phyloP scores from a whole-genome alignment of 1,140 invertebrate genomes.

The Argopecten irradians region DNA sequence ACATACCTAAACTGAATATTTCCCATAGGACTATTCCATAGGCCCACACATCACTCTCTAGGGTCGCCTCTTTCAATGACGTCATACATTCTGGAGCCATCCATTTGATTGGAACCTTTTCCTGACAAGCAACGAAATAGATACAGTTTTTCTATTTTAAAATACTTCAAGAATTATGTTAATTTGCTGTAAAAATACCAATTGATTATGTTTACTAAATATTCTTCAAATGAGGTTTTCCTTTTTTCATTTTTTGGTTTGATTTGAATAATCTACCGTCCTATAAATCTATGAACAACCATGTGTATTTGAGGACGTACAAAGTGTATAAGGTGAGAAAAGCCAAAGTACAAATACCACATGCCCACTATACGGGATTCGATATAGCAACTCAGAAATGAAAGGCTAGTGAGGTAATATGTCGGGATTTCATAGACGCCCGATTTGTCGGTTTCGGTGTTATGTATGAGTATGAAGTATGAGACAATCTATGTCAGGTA shows the following conservation, averaged over 20 bases:
- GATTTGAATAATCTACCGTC: neutral
- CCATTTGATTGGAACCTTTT: constrained; percentile 54
- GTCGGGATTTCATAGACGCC: neutral
- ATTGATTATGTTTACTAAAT: neutral
- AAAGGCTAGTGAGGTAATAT: neutral
- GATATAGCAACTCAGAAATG: too few species aligned
- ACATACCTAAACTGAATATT: constrained; percentile 48
- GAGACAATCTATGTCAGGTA: neutral
- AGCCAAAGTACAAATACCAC: too few species aligned
- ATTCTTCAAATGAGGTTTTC: neutral
- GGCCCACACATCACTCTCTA: constrained; percentile 70
- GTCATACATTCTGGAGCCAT: constrained; percentile 54
- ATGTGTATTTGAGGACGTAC: neutral
- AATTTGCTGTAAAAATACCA: neutral
- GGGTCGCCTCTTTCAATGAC: constrained; percentile 49
- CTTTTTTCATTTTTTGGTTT: neutral
- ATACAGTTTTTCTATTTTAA: neutral
- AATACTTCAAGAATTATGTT: neutral
- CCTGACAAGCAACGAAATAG: neutral
- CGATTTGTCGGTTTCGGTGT: neutral
- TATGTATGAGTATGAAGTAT: neutral
- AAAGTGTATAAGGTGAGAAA: too few species aligned
- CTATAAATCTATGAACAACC: neutral
- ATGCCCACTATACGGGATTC: too few species aligned
- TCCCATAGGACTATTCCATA: constrained; percentile 68